A percentile compares a stretch with the other conserved stretches of the same genome.
phyloP scores from a whole-genome alignment of 2,797 vertebrate genomes.

The Lacerta viridis region DNA sequence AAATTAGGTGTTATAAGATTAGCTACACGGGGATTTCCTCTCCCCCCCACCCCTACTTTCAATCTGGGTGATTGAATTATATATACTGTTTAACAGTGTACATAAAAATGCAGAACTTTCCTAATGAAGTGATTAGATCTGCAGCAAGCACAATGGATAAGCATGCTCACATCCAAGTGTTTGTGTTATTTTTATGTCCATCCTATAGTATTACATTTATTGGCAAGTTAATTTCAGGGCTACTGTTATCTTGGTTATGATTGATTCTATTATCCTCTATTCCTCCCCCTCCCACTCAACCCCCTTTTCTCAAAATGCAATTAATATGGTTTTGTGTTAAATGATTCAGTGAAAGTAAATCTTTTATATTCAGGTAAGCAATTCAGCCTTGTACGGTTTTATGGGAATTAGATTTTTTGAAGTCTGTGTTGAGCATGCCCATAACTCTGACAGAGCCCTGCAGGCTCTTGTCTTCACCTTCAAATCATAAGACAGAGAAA shows the following conservation, averaged over 20 bases:
- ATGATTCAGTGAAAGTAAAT: constrained; percentile 97
- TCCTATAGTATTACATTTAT: constrained; percentile 46
- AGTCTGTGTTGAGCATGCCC: constrained; percentile 95
- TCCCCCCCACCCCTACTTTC: constrained; percentile 19
- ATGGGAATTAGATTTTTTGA: constrained; percentile 97
- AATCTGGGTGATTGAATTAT: constrained; percentile 67
- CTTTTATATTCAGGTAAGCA: constrained; percentile 98
- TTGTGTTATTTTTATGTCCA: constrained; percentile 56
- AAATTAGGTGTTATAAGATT: constrained; percentile 71
- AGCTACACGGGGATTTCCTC: constrained; percentile 46
- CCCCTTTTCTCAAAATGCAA: constrained; percentile 85
- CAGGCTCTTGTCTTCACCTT: constrained; percentile 99
- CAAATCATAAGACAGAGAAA: constrained; percentile 99
- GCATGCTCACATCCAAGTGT: constrained; percentile 61
- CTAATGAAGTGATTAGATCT: constrained; percentile 65
- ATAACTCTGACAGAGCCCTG: constrained; percentile 98
- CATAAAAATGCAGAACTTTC: constrained; percentile 53
- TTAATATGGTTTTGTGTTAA: constrained; percentile 91
- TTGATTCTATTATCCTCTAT: constrained; percentile 74
- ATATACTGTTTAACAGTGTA: constrained; percentile 46
- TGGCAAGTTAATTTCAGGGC: constrained; percentile 62
- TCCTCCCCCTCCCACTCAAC: neutral
- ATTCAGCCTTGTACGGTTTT: constrained; percentile 95
- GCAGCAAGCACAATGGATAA: constrained; percentile 68
- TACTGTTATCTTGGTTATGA: constrained; percentile 63